Base-by-base conservation (phyloP, 2,888 invertebrate genomes). In the Aspidiotus destructor region DNA sequence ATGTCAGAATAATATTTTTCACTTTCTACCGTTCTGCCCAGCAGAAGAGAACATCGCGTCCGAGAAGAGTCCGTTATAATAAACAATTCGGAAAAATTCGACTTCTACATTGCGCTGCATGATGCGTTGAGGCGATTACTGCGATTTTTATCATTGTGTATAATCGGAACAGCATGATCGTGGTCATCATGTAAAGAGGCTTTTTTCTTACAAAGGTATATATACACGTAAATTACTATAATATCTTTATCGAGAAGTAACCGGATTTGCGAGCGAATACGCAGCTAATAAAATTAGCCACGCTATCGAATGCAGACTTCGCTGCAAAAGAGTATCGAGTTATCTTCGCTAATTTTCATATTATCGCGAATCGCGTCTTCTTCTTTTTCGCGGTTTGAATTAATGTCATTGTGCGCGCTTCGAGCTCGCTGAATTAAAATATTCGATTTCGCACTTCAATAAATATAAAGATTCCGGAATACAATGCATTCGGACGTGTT, bases 371-470 rank as follows among this genome's bases (percentile, higher is more conserved):
- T 48, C 10, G 11, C 48, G n/a, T 48, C 48, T 48, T 48, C n/a
- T 13, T 48, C n/a, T 48, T 48, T 48, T n/a, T 28, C 28, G 28
- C 28, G 28, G 48, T 48, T 48, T n/a, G n/a, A 48, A n/a, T 48
- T 48, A 48, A 48, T 48, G 48, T 48, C 48, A 48, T 48, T 48
- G 48, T n/a, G 48, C 48, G 48, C n/a, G 11, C 48, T 13, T 48
- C n/a, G 48, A 44, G 48, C 48, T 13, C 10, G n/a, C 6, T 48
- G 48, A 13, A 48, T 3, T 48, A 48, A 48, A 48, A 48, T n/a
- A n/a, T 48, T 48, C 48, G 48, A 48, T 48, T 48, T 48, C 48
- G 48, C 48, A 48, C 48, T 48, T n/a, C 48, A 48, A 48, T 48
- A 48, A 48, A 28, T 28, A 28, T 28, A 28, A 28, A 28, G 28